These are phyloP conservation scores for Allophyes oxyacanthae DNA, from an alignment of 2,888 invertebrate genomes.

Conservation along the genomic window DNA sequence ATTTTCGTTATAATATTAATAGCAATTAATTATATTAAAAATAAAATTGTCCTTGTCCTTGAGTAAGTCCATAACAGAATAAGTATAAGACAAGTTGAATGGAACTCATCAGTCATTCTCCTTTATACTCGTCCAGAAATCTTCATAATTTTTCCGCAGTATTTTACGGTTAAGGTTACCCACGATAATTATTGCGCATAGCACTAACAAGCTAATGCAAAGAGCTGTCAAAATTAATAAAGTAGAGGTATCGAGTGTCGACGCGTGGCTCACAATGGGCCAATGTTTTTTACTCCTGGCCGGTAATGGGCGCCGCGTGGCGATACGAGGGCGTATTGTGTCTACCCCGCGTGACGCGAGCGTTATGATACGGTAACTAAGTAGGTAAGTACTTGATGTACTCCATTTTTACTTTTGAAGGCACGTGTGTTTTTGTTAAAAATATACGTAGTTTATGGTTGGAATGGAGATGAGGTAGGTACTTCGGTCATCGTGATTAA, in stretches of 20 bases:
- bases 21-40: too few species aligned
- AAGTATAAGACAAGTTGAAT: too few species aligned
- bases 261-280: conserved; percentile 71
- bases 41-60: too few species aligned
- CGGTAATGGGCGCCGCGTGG: conserved; percentile 83
- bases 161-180: conserved; percentile 17
- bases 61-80: too few species aligned
- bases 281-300: conserved; percentile 69
- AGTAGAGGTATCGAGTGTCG: conserved; percentile 81
- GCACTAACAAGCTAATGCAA: conserved; percentile 76
- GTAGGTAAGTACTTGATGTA: conserved; percentile 31
- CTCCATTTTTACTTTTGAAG: conserved; percentile 40
- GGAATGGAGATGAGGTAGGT: conserved; percentile 4
- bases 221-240: conserved; percentile 80
- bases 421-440: conserved; percentile 49
- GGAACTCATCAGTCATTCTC: too few species aligned
- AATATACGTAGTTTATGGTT: conserved; percentile 18
- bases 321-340: conserved; percentile 74
- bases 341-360: conserved; percentile 49
- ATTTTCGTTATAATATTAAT: too few species aligned
- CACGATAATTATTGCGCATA: conserved; percentile 62
- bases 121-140: background rate
- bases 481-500: conserved; percentile 9
- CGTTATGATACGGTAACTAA: conserved; percentile 56
- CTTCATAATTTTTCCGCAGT: background rate